Percentiles rank a stretch among this genome's conserved stretches.
Evolutionary conservation across 2,888 invertebrate genomes (phyloP).

Genomic region (Diplazon laetatorius): DNA sequence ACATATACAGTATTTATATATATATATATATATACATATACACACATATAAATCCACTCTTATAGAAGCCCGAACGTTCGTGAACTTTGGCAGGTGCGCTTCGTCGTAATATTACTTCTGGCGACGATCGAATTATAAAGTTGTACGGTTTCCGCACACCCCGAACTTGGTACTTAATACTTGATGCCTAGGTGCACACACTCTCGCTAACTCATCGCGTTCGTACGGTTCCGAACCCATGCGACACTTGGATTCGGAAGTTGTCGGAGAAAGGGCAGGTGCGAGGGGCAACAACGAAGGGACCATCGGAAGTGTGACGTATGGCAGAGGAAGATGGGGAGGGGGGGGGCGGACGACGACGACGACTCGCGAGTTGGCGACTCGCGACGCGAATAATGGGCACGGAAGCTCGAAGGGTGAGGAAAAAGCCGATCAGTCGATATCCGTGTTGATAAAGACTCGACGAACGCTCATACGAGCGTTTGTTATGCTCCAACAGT

Average conservation of each 20-base stretch:
- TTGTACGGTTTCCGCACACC: conserved; percentile 75
- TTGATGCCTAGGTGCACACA: conserved; percentile 50
- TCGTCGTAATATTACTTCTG: conserved; percentile 73
- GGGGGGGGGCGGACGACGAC: not conserved
- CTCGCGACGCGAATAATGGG: conserved; percentile 49
- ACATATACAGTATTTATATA: too few relatives aligned
- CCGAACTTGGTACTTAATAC: conserved; percentile 75
- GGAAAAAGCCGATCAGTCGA: conserved; percentile 71
- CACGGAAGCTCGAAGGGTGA: not conserved
- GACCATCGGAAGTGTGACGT: conserved; percentile 1
- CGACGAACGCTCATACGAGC: conserved; percentile 27
- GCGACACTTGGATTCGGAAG: conserved; percentile 78
- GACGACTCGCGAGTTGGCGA: conserved; percentile 32
- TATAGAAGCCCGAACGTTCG: conserved; percentile 53
- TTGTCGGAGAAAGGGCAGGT: conserved; percentile 63
- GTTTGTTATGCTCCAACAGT: conserved; percentile 70
- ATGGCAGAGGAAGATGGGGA: not conserved
- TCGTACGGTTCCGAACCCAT: conserved; percentile 66
- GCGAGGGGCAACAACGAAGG: conserved; percentile 23
- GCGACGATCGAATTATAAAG: conserved; percentile 80
- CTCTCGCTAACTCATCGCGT: conserved; percentile 69
- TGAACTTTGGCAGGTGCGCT: conserved; percentile 73
- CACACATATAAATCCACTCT: too few relatives aligned
- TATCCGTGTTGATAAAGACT: conserved; percentile 65
- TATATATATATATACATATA: too few relatives aligned